phyloP scores from a whole-genome alignment of 1,140 invertebrate species.

The Drosophila burlai region DNA sequence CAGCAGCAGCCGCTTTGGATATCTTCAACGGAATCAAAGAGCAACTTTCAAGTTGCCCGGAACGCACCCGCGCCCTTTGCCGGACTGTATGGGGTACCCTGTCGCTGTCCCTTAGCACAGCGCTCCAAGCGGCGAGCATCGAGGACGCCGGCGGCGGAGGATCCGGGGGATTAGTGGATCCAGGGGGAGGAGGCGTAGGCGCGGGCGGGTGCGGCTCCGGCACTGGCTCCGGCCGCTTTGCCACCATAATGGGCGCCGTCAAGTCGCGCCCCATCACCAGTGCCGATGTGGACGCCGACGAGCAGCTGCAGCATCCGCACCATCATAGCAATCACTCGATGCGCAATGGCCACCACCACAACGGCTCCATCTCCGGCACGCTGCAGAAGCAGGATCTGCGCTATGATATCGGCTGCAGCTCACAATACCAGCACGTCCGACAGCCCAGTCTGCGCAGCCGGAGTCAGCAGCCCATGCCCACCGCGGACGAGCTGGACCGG shows the following conservation, averaged over 20 bases:
- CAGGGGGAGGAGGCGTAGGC: conserved; percentile 39
- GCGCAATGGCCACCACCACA: conserved; percentile 63
- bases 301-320: conserved; percentile 46
- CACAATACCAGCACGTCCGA: conserved; percentile 85
- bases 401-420: conserved; percentile 80
- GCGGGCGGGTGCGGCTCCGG: conserved; percentile 31
- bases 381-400: conserved; percentile 80
- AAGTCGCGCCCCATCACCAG: conserved; percentile 74
- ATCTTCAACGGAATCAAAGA: conserved; percentile 81
- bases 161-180: conserved; percentile 37
- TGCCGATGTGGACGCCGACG: conserved; percentile 65
- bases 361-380: conserved; percentile 39
- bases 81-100: conserved; percentile 84
- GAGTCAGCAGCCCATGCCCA: conserved; percentile 94
- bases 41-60: conserved; percentile 85
- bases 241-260: conserved; percentile 81
- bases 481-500: conserved; percentile 94
- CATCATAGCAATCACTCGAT: conserved; percentile 52
- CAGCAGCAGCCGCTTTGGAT: conserved; percentile 77
- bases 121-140: conserved; percentile 73
- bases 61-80: conserved; percentile 77
- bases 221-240: conserved; percentile 60
- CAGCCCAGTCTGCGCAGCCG: conserved; percentile 91
- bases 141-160: conserved; percentile 71
- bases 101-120: conserved; percentile 80